These are phyloP conservation scores for Numenius arquata DNA, from an alignment of 2,113 vertebrate species.

Conservation along the genomic window DNA sequence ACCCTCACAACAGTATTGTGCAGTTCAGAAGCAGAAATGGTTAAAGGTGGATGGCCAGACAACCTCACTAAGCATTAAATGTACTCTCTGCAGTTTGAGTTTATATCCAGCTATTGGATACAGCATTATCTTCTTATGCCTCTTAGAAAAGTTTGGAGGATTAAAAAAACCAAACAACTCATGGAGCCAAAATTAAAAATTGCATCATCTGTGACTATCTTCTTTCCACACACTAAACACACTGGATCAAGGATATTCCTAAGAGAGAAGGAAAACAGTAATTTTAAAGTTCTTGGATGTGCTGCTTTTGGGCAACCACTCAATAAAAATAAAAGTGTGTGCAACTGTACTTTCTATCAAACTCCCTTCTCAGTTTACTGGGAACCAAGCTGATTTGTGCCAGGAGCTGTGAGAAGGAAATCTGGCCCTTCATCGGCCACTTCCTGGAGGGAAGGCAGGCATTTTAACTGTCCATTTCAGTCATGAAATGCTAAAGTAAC, in stretches of 20 bases:
- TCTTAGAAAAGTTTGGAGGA: not conserved
- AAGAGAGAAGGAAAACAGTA: conserved; percentile 4
- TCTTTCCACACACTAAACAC: conserved; percentile 30
- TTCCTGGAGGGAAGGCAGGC: conserved; percentile 5
- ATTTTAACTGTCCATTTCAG: not conserved
- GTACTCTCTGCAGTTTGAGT: not conserved
- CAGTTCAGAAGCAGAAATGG: not conserved
- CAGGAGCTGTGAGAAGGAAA: not conserved
- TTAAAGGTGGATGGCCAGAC: not conserved
- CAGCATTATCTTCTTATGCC: not conserved
- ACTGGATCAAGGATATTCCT: conserved; percentile 18
- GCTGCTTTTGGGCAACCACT: not conserved
- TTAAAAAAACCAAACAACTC: not conserved
- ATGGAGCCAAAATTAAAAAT: conserved; percentile 8
- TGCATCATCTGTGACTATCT: conserved; percentile 28
- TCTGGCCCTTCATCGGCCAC: not conserved
- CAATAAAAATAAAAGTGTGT: conserved; percentile 27
- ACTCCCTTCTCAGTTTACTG: not conserved
- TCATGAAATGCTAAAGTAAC: not conserved
- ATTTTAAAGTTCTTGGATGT: conserved; percentile 19
- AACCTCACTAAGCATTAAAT: not conserved
- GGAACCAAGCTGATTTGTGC: not conserved
- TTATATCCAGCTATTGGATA: not conserved
- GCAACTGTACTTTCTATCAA: conserved; percentile 14
- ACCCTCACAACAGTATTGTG: not conserved